Percentiles rank a stretch among this genome's conserved stretches.
phyloP scores from a whole-genome alignment of 2,888 invertebrate species.

The Epirrita christyi region DNA sequence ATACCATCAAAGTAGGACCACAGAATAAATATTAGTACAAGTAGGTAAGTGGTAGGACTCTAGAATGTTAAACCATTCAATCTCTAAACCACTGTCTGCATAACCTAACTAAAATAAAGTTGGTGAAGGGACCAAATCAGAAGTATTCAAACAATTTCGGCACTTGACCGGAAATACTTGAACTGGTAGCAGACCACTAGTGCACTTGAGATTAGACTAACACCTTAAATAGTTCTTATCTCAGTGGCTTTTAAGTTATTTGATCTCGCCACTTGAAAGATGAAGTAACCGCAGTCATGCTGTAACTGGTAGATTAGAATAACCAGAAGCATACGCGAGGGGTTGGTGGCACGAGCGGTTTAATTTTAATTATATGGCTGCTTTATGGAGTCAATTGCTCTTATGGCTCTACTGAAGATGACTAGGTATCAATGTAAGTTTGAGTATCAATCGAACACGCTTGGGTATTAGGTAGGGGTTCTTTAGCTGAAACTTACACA shows the following conservation, averaged over 20 bases:
- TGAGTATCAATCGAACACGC: too few species aligned
- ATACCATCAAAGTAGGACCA: too few species aligned
- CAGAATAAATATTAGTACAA: too few species aligned
- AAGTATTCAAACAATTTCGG: conserved; percentile 12
- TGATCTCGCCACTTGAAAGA: conserved; percentile 74
- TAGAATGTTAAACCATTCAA: too few species aligned
- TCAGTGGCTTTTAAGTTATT: conserved; percentile 60
- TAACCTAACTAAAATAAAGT: not conserved
- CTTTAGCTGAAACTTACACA: too few species aligned
- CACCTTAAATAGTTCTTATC: conserved; percentile 76
- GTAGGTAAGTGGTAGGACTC: too few species aligned
- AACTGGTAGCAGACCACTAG: conserved; percentile 50
- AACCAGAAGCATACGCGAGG: conserved; percentile 36
- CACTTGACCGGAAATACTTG: conserved; percentile 65
- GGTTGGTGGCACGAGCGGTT: conserved; percentile 26
- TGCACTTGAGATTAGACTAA: conserved; percentile 72
- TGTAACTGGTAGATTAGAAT: conserved; percentile 38
- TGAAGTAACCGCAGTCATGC: conserved; percentile 33
- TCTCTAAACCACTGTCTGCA: too few species aligned
- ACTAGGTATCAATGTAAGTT: too few species aligned
- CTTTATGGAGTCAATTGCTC: conserved; percentile 5
- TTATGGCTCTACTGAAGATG: too few species aligned
- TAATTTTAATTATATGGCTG: not conserved
- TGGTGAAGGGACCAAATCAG: not conserved
- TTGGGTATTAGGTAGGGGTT: too few species aligned